Conservation (phyloP, 2,888 invertebrate species). For the Erebia epiphron region DNA sequence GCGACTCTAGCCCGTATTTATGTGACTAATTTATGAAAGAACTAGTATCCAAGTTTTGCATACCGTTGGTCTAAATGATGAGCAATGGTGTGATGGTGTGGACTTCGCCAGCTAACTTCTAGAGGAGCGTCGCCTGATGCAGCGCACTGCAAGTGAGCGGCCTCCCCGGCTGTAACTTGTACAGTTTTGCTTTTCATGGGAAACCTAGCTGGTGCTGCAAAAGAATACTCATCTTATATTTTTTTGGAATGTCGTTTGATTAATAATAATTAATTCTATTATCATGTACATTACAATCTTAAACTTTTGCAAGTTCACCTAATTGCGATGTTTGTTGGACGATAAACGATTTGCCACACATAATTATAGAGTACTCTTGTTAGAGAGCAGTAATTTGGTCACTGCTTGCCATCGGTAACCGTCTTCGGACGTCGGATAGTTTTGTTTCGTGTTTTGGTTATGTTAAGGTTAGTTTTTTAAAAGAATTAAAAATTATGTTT, state of each 20-base stretch:
- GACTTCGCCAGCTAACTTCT: slow-evolving; percentile 93
- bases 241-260: not conserved
- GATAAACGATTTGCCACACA: too few species aligned
- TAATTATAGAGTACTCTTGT: too few species aligned
- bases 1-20: too few species aligned
- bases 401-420: too few species aligned
- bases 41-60: not conserved
- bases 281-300: not conserved
- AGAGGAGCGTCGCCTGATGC: slow-evolving; percentile 94
- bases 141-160: slow-evolving; percentile 92
- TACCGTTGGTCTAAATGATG: slow-evolving; percentile 88
- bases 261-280: not conserved
- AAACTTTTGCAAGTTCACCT: not conserved
- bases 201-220: slow-evolving; percentile 91
- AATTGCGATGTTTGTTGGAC: too few species aligned
- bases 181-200: slow-evolving; percentile 92
- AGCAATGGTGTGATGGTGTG: slow-evolving; percentile 86
- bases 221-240: not conserved
- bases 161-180: slow-evolving; percentile 91
- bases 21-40: not conserved
- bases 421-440: too few species aligned
- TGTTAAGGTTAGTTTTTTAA: too few species aligned
- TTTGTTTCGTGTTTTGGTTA: too few species aligned
- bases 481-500: too few species aligned
- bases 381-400: too few species aligned